A percentile compares a stretch with the other conserved stretches of the same genome.
These are phyloP conservation scores for Hyperopisus bebe DNA, from an alignment of 2,113 vertebrate species.

Conservation along the genomic window DNA sequence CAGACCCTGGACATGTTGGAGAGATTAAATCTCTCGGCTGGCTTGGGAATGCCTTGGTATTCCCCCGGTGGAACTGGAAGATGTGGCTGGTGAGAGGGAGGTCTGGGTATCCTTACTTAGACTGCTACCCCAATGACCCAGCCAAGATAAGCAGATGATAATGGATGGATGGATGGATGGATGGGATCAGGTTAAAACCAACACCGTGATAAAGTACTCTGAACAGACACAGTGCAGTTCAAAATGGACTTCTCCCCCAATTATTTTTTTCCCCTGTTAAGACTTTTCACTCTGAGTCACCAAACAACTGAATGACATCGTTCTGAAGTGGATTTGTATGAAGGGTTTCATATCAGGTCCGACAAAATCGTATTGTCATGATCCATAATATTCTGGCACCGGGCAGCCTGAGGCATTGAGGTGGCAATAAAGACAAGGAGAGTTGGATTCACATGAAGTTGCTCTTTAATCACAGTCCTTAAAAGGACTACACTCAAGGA, in stretches of 20 bases:
- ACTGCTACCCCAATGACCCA: not conserved
- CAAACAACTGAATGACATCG: not conserved
- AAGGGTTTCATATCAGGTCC: not conserved
- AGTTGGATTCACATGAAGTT: no score
- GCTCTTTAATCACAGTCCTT: no score
- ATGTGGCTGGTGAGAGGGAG: not conserved
- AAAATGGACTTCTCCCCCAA: not conserved
- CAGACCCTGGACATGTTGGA: not conserved
- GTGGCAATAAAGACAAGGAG: no score
- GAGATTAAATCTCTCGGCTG: not conserved
- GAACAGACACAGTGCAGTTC: not conserved
- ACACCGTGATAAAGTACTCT: not conserved
- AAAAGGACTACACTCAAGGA: no score
- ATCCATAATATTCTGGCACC: not conserved
- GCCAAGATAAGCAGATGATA: not conserved
- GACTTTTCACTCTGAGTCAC: not conserved
- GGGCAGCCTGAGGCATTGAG: no score
- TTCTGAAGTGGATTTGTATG: not conserved
- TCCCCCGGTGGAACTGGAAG: not conserved
- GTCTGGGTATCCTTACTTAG: not conserved
- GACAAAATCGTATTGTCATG: not conserved
- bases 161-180: not conserved
- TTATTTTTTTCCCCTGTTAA: not conserved
- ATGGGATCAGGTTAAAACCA: not conserved
- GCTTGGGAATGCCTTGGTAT: not conserved